A percentile compares a stretch with the other conserved stretches of the same genome.
These are phyloP conservation scores for Forbesichthys papilliferus DNA, from an alignment of 2,113 vertebrate species.

Conservation along the genomic window DNA sequence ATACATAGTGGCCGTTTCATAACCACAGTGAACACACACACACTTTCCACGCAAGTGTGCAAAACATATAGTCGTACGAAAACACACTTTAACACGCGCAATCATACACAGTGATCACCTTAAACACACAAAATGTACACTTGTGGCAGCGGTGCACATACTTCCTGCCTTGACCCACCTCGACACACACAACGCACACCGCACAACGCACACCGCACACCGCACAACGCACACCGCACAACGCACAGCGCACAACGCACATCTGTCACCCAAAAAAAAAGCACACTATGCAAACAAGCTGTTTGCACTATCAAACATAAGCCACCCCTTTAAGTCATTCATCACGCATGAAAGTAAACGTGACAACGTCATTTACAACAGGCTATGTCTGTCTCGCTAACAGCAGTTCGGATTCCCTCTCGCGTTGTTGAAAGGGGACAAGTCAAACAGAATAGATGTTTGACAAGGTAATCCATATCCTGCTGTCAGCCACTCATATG, in stretches of 20 bases:
- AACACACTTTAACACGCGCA: not conserved
- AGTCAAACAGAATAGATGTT: constrained; percentile 29
- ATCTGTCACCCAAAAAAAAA: constrained; percentile 23
- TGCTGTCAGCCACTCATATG: constrained; percentile 33
- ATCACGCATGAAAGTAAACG: constrained; percentile 35
- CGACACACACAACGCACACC: not conserved
- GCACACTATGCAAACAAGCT: constrained; percentile 27
- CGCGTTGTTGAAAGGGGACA: constrained; percentile 26
- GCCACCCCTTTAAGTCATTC: constrained; percentile 22
- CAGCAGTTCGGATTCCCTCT: constrained; percentile 13
- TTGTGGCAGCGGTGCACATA: too few species aligned
- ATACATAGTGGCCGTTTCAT: not conserved
- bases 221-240: not conserved
- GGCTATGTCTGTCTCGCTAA: constrained; percentile 31
- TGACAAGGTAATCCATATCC: constrained; percentile 40
- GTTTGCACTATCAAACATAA: constrained; percentile 37
- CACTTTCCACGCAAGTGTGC: not conserved
- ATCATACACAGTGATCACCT: not conserved
- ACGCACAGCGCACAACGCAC: not conserved
- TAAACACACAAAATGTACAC: too few species aligned
- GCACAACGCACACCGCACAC: too few species aligned
- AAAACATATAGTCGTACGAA: not conserved
- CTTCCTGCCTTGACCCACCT: too few species aligned
- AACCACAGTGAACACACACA: constrained; percentile 13
- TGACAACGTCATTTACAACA: constrained; percentile 31